Evolutionary conservation across 2,888 invertebrate genomes (phyloP), one percentile per base, ranked within the genome.

Genomic region (Synergus japonicus): DNA sequence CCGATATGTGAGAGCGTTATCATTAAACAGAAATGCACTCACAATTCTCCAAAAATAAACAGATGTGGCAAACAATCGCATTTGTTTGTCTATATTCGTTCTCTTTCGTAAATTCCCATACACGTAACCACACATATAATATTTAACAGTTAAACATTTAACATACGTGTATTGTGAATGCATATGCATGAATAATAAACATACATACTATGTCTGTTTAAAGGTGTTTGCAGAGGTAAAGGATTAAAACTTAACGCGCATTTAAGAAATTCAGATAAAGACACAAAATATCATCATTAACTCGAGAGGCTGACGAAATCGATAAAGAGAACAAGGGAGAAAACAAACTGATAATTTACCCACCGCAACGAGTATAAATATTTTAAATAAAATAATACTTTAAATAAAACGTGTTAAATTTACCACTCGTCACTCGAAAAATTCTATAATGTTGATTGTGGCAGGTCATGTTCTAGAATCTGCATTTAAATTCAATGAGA

Each of bases 351-450:
- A n/a, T n/a, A 54, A 54, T 54, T 54, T 54, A 7, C 7, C 54
- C 15, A n/a, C 54, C 15, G n/a, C n/a, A 1, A n/a, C 54, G 8
- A 37, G 85, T 86, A 87, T 88, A 87, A 87, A 87, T 87, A 87
- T 87, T 88, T 88, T n/a, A n/a, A n/a, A n/a, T n/a, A n/a, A n/a
- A n/a, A 87, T 86, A 81, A 81, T 77, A 83, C 80, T 79, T 82
- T 78, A 86, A 84, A 86, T 88, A 84, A 87, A 87, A 87, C 86
- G 86, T 84, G 81, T 79, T 85, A 84, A 86, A 85, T 87, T 86
- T 85, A 85, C 85, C 83, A 83, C 84, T 78, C 69, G 81, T 80
- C 79, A 84, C 80, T 67, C 79, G 83, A 82, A 82, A 86, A 86
- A 86, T 86, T 87, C 87, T 84, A 79, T 84, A 87, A 87, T 85